A percentile compares a stretch with the other conserved stretches of the same genome.
Evolutionary conservation across 2,888 invertebrate genomes (phyloP).

Genomic region (Thereva unica): DNA sequence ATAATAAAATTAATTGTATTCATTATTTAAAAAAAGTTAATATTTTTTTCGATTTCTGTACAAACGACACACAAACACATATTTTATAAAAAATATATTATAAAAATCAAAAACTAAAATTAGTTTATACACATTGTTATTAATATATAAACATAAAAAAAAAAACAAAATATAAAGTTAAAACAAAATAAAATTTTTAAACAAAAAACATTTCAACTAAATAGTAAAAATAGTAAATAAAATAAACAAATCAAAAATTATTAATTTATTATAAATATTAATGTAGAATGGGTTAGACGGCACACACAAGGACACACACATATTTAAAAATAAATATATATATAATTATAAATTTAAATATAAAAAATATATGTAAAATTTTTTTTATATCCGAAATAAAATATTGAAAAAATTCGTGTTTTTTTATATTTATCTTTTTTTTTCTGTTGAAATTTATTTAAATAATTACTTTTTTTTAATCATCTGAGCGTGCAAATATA

Average conservation of each 20-base stretch:
- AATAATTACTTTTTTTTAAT: no score
- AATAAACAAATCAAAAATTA: constrained; percentile 6
- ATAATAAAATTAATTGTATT: constrained; percentile 3
- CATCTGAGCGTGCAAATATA: no score
- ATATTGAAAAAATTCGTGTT: constrained; percentile 25
- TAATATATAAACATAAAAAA: not conserved
- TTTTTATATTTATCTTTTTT: constrained; percentile 24
- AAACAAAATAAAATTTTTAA: constrained; percentile 43
- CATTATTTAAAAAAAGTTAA: constrained; percentile 3
- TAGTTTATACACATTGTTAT: constrained; percentile 22
- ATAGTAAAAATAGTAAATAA: not conserved
- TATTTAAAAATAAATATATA: constrained; percentile 39
- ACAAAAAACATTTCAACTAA: constrained; percentile 5
- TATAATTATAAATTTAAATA: constrained; percentile 4
- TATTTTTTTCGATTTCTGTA: constrained; percentile 34
- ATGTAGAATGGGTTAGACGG: constrained; percentile 51
- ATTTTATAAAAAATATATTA: constrained; percentile 32
- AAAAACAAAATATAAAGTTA: not conserved
- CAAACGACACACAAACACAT: constrained; percentile 43
- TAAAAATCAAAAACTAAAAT: constrained; percentile 31
- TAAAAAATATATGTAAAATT: constrained; percentile 22
- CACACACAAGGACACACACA: constrained; percentile 55
- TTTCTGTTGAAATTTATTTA: no score
- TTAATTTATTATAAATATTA: constrained; percentile 28
- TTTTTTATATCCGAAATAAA: constrained; percentile 3